A percentile compares a stretch with the other conserved stretches of the same genome.
These are phyloP conservation scores for Gadopsis bispinosus DNA, from an alignment of 2,797 vertebrate genomes.

Conservation along the genomic window DNA sequence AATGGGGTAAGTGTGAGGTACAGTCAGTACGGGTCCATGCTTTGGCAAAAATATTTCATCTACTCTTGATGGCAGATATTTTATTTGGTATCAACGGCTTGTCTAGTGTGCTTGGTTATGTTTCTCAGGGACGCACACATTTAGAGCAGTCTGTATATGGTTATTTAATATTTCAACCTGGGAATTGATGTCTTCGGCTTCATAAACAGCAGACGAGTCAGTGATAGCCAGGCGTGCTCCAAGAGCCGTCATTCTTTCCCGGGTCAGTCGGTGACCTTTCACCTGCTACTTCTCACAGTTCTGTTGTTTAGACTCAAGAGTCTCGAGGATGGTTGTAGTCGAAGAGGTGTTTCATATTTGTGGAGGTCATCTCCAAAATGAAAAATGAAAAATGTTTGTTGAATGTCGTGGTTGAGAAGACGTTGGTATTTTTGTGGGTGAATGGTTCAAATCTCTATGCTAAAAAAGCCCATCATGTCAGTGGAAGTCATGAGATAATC, in stretches of 20 bases:
- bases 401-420: slow-evolving; percentile 28
- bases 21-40: background rate
- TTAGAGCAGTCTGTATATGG: background rate
- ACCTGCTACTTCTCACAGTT: slow-evolving; percentile 6
- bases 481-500: background rate
- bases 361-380: slow-evolving; percentile 19
- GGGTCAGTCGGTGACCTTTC: slow-evolving; percentile 11
- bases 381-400: background rate
- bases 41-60: background rate
- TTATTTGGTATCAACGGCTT: background rate
- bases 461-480: background rate
- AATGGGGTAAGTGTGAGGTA: slow-evolving; percentile 3
- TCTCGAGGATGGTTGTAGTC: background rate
- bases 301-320: slow-evolving; percentile 3
- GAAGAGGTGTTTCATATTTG: slow-evolving; percentile 4
- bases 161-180: slow-evolving; percentile 1
- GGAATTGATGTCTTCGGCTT: background rate
- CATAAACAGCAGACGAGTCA: slow-evolving; percentile 3
- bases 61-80: background rate
- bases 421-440: background rate
- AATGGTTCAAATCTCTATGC: background rate
- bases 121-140: background rate
- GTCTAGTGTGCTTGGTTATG: background rate
- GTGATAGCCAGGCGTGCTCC: background rate
- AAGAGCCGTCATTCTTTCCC: background rate